Base-by-base conservation (phyloP, 2,888 invertebrate species). In the Caenorhabditis angaria region DNA sequence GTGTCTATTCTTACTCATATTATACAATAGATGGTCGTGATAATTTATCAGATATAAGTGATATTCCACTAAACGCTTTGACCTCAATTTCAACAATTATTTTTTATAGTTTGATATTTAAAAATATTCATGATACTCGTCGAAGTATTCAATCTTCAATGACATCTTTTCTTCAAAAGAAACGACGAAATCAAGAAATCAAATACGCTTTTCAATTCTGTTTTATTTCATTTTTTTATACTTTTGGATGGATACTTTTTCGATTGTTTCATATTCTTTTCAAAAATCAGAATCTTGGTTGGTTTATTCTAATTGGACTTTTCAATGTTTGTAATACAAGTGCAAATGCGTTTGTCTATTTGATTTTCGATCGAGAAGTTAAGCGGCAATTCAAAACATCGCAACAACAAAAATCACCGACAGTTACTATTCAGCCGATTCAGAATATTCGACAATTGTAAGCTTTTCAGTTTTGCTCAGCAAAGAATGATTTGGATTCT, bases 11-110 rank as follows among this genome's bases (percentile, higher is more conserved):
- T 12, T 79, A 77, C 27, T 67, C 71, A 0, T 79, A 79, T 53
- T 54, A 41, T 41, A 35, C 55, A 32, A 61, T 69, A 22, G 60
- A 35, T 4, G 62, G 61, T 35, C 27, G 68, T 24, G 61, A 63
- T 27, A 79, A 79, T 47, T 77, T 70, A 53, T 71, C 79, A 14
- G 77, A 79, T 60, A 57, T 61, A 4, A 71, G 74, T 54, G 79
- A 79, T 65, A 70, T 77, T n/a, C 74, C 74, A 10, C 57, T 79
- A 47, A 79, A 79, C 24, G 73, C 76, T 2, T 25, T 70, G 12
- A 65, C 68, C 35, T 70, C 76, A 0, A 67, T 69, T 14, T 54
- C 66, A 20, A 67, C 71, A n/a, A 58, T 70, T 10, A 32, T 72
- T 22, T 72, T 72, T 54, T 80, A 80, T 58, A 29, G 77, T 22